Base-by-base conservation (phyloP, 2,797 vertebrate species). In the Lophius americanus region DNA sequence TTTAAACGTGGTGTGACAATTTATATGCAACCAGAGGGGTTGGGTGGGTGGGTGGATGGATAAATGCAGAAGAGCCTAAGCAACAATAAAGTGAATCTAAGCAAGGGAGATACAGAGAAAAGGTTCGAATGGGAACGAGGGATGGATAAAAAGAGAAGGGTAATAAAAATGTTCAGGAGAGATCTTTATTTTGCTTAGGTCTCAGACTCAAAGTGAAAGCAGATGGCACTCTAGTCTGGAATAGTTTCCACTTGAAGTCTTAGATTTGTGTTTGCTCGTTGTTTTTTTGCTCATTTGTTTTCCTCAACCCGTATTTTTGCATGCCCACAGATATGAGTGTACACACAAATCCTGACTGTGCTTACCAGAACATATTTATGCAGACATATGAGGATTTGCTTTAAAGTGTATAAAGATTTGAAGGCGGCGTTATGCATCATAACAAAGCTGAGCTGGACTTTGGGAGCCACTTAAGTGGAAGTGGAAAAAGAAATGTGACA, bases 241-340 rank as follows among this genome's bases (percentile, higher is more conserved):
- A 92, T 93, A 93, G 79, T 93, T 94, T 94, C 94, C 94, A 93
- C 89, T 93, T 91, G 91, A 94, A 91, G 89, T 89, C 85, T 92
- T 89, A 79, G 78, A 85, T 77, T 86, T 23, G 70, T 82, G 83
- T 89, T 91, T 81, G 81, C 85, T 83, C 65, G 67, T 75, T 63
- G 80, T 78, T 86, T 78, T 82, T 89, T 84, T 90, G 81, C 69
- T 60, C 38, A 12, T 60, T 92, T 86, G 78, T 83, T 76, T 80
- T 80, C 84, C 72, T 72, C 68, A 83, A 83, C 85, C 78, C 85
- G 81, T 59, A 76, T 84, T 81, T 85, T 52, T 68, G 70, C 59
- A 64, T 72, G 72, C 76, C 60, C 72, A 53, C 68, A 73, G 33
- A 62, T 58, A 67, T 60, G 46, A 80, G 36, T 51, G 53, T 12